Evolutionary conservation across 2,888 invertebrate genomes (phyloP).

Genomic region (Glyphotaelius pellucidus): DNA sequence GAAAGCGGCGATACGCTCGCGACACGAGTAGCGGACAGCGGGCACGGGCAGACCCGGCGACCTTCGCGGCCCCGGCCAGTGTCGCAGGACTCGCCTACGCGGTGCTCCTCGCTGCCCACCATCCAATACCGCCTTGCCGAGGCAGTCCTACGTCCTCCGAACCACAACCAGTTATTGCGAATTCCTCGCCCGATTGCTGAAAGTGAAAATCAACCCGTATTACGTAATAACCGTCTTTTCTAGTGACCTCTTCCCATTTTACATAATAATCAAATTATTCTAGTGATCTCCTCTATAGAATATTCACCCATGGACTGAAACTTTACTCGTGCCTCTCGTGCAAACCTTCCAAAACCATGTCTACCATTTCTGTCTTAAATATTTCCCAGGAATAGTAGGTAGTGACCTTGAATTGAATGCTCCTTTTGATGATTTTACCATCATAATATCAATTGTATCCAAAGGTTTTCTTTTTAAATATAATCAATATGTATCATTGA

Average conservation of each 20-base stretch:
- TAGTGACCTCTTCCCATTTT: not conserved
- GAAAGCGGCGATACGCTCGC: not conserved
- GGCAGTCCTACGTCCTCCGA: not conserved
- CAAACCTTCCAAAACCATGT: not conserved
- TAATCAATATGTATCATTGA: too few relatives aligned
- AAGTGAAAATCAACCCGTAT: not conserved
- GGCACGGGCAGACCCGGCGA: not conserved
- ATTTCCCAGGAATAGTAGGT: not conserved
- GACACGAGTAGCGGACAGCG: not conserved
- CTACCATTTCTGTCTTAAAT: not conserved
- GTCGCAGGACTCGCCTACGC: conserved; percentile 12
- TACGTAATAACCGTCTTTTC: not conserved
- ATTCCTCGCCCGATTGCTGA: conserved; percentile 11
- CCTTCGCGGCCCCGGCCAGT: not conserved
- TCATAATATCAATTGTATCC: too few relatives aligned
- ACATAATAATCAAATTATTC: not conserved
- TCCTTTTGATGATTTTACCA: too few relatives aligned
- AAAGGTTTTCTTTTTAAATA: too few relatives aligned
- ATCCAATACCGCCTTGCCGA: not conserved
- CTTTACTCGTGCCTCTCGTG: not conserved
- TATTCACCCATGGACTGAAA: not conserved
- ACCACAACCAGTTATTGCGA: conserved; percentile 15
- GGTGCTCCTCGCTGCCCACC: conserved; percentile 1
- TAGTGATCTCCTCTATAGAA: not conserved
- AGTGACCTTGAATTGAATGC: not conserved